Evolutionary conservation across 2,113 vertebrate species (phyloP).

Genomic region (Girardinichthys multiradiatus): DNA sequence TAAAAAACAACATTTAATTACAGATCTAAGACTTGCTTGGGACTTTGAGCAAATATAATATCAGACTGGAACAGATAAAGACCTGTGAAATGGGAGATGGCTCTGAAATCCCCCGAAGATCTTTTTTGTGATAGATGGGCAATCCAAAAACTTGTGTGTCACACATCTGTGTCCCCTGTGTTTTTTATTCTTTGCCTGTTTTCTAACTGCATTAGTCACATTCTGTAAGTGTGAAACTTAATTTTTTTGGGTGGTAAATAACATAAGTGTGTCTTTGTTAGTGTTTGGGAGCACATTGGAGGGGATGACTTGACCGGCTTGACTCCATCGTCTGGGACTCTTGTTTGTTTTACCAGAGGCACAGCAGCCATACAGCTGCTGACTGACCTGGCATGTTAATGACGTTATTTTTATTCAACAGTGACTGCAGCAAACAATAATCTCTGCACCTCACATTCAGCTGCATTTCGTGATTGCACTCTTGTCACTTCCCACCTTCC

Average conservation of each 20-base stretch:
- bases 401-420: constrained; percentile 63
- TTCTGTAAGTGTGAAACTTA: constrained; percentile 22
- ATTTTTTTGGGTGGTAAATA: not conserved
- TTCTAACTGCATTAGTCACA: constrained; percentile 22
- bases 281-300: constrained; percentile 48
- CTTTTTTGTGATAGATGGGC: constrained; percentile 1
- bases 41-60: not conserved
- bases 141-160: not conserved
- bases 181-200: not conserved
- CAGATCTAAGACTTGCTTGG: not conserved
- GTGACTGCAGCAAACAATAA: constrained; percentile 16
- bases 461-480: constrained; percentile 30
- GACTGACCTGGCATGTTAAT: constrained; percentile 57
- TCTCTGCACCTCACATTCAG: not conserved
- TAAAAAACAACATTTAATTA: too few relatives aligned
- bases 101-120: constrained; percentile 24
- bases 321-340: constrained; percentile 27
- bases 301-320: constrained; percentile 41
- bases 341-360: constrained; percentile 59
- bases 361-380: constrained; percentile 44
- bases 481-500: constrained; percentile 46
- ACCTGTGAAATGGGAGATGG: constrained; percentile 13
- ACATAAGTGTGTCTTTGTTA: constrained; percentile 17
- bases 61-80: not conserved
- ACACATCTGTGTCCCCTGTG: not conserved